Evolutionary conservation across 2,113 vertebrate genomes (phyloP).

Genomic region (Jacana jacana): DNA sequence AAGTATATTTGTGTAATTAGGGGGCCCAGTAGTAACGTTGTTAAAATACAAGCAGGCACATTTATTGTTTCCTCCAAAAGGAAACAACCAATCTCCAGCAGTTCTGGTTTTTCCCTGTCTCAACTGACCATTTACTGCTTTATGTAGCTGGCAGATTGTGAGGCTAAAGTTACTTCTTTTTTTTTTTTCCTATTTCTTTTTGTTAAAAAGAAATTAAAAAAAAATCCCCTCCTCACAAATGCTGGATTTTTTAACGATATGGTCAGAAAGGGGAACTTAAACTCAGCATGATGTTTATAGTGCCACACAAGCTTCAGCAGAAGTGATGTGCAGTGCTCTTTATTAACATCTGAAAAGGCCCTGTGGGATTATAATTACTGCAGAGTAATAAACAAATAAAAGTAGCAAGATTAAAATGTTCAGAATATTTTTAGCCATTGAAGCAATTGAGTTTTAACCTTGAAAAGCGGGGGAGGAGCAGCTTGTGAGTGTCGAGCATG

Average conservation of each 20-base stretch:
- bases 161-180: conserved; percentile 50
- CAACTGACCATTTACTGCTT: conserved; percentile 78
- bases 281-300: conserved; percentile 51
- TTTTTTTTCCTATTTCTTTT: neutral
- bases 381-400: conserved; percentile 49
- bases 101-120: conserved; percentile 78
- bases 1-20: conserved; percentile 80
- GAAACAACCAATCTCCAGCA: conserved; percentile 81
- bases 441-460: conserved; percentile 15
- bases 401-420: conserved; percentile 42
- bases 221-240: neutral
- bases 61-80: conserved; percentile 93
- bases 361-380: conserved; percentile 9
- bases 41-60: conserved; percentile 78
- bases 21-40: conserved; percentile 68
- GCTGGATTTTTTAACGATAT: conserved; percentile 37
- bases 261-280: conserved; percentile 56
- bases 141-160: conserved; percentile 65
- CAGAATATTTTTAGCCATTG: neutral
- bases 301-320: conserved; percentile 60
- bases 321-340: conserved; percentile 19
- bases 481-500: neutral
- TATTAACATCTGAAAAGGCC: conserved; percentile 23
- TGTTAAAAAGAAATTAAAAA: neutral
- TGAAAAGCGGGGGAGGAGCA: neutral